Evolutionary conservation across 2,113 vertebrate species (phyloP), one percentile per base, ranked within the genome.

Genomic region (Gobius niger): DNA sequence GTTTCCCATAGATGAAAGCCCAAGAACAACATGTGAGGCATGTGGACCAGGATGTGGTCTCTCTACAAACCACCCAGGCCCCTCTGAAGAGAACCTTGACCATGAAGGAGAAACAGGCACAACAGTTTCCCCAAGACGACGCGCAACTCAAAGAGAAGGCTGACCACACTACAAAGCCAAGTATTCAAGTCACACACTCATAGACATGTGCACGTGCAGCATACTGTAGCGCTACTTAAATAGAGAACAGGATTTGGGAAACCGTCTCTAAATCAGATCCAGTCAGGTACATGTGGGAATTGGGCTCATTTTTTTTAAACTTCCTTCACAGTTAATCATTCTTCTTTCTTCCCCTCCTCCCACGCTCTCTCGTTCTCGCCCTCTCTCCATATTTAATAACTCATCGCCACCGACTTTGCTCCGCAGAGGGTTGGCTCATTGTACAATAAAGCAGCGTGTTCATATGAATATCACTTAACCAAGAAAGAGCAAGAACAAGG

Each of bases 301-400:
- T 81, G 67, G 73, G 66, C 65, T 91, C 73, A 84, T 90, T 86
- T 91, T 87, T 88, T 82, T 60, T 50, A 9, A 24, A 86, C 87
- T 89, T 87, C 78, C 80, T 83, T 86, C 85, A 75, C 77, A 88
- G 85, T 91, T 89, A 88, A 89, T 91, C 87, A 89, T 87, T 76
- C 75, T 52, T 83, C 85, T 75, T 75, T 82, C 78, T 67, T 67
- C 84, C 71, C 80, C 87, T 75, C 73, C 82, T 67, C 78, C 78
- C 57, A 73, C n/a, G 10, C 77, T 76, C 72, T 77, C 81, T 77
- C 78, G 70, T 76, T 74, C 79, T 81, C 65, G 65, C 76, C 78
- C 80, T 89, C 85, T 87, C 81, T 78, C 87, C 87, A 91, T 90
- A 85, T 90, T 91, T 89, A 91, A 89, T 92, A 91, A 86, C 87